Evolutionary conservation across 2,797 vertebrate species (phyloP), one percentile per base, ranked within the genome.

Genomic region (Phataginus tetradactyla): DNA sequence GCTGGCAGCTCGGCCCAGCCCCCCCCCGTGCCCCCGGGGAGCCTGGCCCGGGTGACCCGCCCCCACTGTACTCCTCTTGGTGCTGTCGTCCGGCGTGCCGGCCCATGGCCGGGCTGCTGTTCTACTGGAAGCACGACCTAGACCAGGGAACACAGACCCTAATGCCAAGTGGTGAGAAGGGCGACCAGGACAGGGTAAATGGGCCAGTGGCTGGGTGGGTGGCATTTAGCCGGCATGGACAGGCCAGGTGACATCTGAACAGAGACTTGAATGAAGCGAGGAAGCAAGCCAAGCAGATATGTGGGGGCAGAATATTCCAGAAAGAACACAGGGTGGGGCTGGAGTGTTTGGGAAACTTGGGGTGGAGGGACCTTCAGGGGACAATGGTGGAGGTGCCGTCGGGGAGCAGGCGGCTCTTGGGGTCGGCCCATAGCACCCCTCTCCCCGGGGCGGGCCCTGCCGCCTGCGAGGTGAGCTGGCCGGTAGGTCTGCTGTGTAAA

Each of bases 401-500:
- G 3, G 8, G 68, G 23, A 9, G 32, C 51, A 13, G 39, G n/a
- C 4, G 34, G 57, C 5, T 59, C 42, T 20, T 37, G 11, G 71
- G 61, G 32, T 23, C 39, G 4, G 1, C 13, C 32, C 49, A 1
- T 0, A 0, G 21, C 4, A 5, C 2, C 45, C 7, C 42, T 18
- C 77, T 12, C 23, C 7, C n/a, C 94, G 23, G 91, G 90, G 51
- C n/a, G 61, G 55, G 12, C 42, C 71, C 51, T 0, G 0, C 68
- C 13, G 49, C 45, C 29, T 2, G 29, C 53, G 2, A 1, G 0
- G 10, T 1, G 17, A 39, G n/a, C 12, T 0, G 0, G 42, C 93
- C 32, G 72, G 91, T 94, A 97, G 64, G 92, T 68, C 95, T 91
- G 90, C 94, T 96, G 94, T 91, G 69, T 88, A 92, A 96, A 97